Conservation (phyloP, 2,797 vertebrate genomes). For the Sebastes nivosus region DNA sequence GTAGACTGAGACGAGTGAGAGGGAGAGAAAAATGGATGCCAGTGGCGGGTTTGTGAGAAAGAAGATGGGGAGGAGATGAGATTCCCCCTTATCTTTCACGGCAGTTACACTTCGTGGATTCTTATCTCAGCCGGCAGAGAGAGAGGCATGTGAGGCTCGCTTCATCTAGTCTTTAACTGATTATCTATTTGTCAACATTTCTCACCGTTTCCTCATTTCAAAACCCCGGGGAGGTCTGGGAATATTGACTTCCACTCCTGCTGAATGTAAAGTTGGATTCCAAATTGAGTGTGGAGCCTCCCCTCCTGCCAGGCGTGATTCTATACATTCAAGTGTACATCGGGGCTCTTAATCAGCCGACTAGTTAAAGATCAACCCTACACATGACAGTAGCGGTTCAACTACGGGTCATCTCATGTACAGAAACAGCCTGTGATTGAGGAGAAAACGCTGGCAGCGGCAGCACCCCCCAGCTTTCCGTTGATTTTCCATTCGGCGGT, state of each 20-base stretch:
- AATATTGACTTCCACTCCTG: conserved; percentile 67
- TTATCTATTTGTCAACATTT: conserved; percentile 78
- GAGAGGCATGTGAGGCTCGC: conserved; percentile 54
- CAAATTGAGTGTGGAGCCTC: conserved; percentile 44
- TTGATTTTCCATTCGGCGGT: conserved; percentile 20
- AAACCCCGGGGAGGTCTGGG: conserved; percentile 42
- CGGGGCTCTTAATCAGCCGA: conserved; percentile 15
- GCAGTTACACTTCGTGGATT: conserved; percentile 74
- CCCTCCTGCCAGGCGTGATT: conserved; percentile 29
- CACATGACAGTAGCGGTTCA: background rate
- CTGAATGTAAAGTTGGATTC: conserved; percentile 52
- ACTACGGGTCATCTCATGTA: conserved; percentile 28
- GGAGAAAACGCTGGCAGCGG: conserved; percentile 4
- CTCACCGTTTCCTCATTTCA: conserved; percentile 51
- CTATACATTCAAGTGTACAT: background rate
- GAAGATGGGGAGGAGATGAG: conserved; percentile 64
- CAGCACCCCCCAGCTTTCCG: background rate
- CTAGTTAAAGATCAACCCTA: conserved; percentile 47
- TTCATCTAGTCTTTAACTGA: conserved; percentile 71
- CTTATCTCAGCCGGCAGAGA: conserved; percentile 70
- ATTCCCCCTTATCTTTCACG: conserved; percentile 72
- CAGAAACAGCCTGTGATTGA: conserved; percentile 12
- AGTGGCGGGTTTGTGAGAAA: conserved; percentile 36
- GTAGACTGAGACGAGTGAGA: background rate
- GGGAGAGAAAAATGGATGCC: conserved; percentile 44